Base-by-base conservation (phyloP, 2,113 vertebrate species). In the Microtus oregoni region DNA sequence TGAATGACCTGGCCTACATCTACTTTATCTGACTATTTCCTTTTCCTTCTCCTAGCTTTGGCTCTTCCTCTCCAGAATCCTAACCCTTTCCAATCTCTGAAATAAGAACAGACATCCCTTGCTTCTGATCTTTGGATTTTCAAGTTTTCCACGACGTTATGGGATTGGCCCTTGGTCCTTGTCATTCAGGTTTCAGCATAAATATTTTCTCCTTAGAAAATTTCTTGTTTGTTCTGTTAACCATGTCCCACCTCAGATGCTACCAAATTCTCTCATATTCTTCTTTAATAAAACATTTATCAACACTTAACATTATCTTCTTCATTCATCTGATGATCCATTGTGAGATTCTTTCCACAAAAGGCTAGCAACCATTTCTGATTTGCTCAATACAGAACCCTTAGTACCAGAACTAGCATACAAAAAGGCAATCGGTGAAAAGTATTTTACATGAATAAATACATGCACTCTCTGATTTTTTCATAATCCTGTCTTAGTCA, bases 261-360 rank as follows among this genome's bases (percentile, higher is more conserved):
- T 85, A 41, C n/a, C 26, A 72, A 30, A 22, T 55, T 41, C 19
- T 88, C 38, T 32, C 35, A 22, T 14, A 58, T 52, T 65, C 32
- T 75, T 90, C 26, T 28, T 87, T 87, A 32, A n/a, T 67, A 30
- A n/a, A 35, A 47, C 75, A 35, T 1, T 24, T 50, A 92, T 20
- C 22, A 35, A 24, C 35, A 28, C 15, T 63, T 14, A 12, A n/a
- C 24, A n/a, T 78, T 78, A 30, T 28, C 22, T 91, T 85, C 15
- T 75, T 90, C 86, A 58, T 41, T 78, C 87, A 68, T 70, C 44
- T 32, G n/a, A 75, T 79, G 93, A 86, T 30, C 90, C n/a, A 38
- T 44, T 70, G 14, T 41, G 35, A 58, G 32, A 10, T 26, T 96
- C 22, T 88, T 65, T 70, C 30, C 11, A 4, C 75, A 73, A 75